Evolutionary conservation across 2,888 invertebrate genomes (phyloP).

Genomic region (Zaprionus obscuricornis): DNA sequence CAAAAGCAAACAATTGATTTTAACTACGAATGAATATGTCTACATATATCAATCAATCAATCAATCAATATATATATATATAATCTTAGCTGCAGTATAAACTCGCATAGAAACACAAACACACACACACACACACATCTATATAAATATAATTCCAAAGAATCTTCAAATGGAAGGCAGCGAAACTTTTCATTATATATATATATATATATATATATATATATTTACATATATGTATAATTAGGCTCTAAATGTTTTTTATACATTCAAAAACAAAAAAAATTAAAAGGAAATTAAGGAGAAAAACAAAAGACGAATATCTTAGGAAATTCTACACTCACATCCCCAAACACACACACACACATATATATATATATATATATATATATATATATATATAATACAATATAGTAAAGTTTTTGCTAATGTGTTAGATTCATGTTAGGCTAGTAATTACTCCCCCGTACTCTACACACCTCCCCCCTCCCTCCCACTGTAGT

Average conservation of each 20-base stretch:
- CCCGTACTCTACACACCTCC: constrained; percentile 12
- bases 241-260: constrained; percentile 29
- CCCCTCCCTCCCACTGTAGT: too few relatives aligned
- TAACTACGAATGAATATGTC: constrained; percentile 9
- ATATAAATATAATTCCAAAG: constrained; percentile 47
- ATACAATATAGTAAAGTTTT: too few relatives aligned
- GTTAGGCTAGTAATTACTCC: constrained; percentile 38
- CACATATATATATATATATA: not conserved
- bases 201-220: constrained; percentile 1
- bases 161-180: constrained; percentile 38
- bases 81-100: constrained; percentile 12
- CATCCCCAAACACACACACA: not conserved
- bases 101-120: too few relatives aligned
- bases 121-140: constrained; percentile 17
- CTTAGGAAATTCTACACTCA: constrained; percentile 10
- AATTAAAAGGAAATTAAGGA: constrained; percentile 23
- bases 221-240: not conserved
- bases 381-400: constrained; percentile 2
- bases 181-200: constrained; percentile 10
- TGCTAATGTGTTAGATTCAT: too few relatives aligned
- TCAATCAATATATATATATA: too few relatives aligned
- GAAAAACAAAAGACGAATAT: constrained; percentile 4
- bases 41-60: too few relatives aligned
- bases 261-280: constrained; percentile 17
- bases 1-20: constrained; percentile 43